These are phyloP conservation scores for Tachysurus fulvidraco DNA, from an alignment of 2,113 vertebrate genomes.

Conservation along the genomic window DNA sequence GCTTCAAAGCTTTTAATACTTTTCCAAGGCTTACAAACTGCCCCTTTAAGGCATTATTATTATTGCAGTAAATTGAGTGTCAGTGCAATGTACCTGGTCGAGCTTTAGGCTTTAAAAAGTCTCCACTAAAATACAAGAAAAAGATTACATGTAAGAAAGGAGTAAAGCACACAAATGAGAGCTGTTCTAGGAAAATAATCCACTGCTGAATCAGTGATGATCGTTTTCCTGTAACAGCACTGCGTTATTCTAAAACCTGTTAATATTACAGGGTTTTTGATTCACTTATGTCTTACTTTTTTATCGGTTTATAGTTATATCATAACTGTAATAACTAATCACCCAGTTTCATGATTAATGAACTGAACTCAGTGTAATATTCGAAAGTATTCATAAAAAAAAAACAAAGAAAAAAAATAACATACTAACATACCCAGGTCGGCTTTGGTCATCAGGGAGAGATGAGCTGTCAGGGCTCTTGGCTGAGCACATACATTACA, in stretches of 20 bases:
- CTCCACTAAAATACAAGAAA: conserved; percentile 55
- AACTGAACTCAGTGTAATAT: not conserved
- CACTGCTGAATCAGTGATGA: not conserved
- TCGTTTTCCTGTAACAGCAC: not conserved
- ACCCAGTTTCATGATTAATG: not conserved
- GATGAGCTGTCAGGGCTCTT: conserved; percentile 69
- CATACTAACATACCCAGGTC: conserved; percentile 64
- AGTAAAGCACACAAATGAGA: not conserved
- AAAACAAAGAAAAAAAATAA: not conserved
- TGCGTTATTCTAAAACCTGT: not conserved
- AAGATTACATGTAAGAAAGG: not conserved
- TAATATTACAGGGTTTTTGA: not conserved
- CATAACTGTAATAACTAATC: not conserved
- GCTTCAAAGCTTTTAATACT: not conserved
- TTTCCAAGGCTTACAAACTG: not conserved
- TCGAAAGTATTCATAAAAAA: not conserved
- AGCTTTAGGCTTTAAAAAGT: conserved; percentile 70
- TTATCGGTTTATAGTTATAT: not conserved
- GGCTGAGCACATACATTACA: conserved; percentile 62
- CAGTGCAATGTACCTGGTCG: conserved; percentile 72
- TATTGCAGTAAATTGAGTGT: not conserved
- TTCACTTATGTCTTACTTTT: not conserved
- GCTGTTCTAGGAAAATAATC: not conserved
- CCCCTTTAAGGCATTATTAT: not conserved
- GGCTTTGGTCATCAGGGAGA: conserved; percentile 64